Evolutionary conservation across 2,113 vertebrate species (phyloP).

Genomic region (Engraulis encrasicolus): DNA sequence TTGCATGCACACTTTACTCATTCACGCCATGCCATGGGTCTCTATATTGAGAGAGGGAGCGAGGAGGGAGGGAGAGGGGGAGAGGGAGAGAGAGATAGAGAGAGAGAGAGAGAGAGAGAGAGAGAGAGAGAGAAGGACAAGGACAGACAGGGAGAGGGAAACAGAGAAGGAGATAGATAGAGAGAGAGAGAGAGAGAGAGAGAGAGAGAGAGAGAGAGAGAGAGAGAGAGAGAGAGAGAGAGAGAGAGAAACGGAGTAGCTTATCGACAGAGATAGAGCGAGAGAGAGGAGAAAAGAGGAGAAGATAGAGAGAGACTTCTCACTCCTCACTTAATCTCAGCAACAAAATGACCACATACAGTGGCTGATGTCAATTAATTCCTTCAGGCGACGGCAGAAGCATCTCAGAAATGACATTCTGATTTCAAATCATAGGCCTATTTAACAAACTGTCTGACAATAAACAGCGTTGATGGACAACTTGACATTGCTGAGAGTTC

Average conservation of each 20-base stretch:
- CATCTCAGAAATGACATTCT: background rate
- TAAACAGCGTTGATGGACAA: background rate
- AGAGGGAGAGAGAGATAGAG: no score
- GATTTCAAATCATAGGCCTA: background rate
- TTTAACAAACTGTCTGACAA: background rate
- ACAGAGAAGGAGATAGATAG: no score
- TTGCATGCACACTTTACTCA: conserved; percentile 49
- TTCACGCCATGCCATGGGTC: conserved; percentile 24
- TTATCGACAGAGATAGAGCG: no score
- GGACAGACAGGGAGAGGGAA: no score
- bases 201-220: no score
- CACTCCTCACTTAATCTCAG: background rate
- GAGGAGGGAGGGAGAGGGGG: no score
- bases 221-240: no score
- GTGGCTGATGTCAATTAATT: conserved; percentile 39
- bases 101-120: no score
- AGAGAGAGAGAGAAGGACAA: no score
- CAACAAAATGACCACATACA: conserved; percentile 41
- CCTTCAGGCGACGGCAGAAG: background rate
- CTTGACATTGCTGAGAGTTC: background rate
- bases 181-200: no score
- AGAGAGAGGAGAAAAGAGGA: no score
- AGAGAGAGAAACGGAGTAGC: no score
- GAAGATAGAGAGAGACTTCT: conserved; percentile 12
- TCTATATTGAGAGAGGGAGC: background rate